Base-by-base conservation (phyloP, 2,888 invertebrate genomes). In the Phrixothrix hirtus region DNA sequence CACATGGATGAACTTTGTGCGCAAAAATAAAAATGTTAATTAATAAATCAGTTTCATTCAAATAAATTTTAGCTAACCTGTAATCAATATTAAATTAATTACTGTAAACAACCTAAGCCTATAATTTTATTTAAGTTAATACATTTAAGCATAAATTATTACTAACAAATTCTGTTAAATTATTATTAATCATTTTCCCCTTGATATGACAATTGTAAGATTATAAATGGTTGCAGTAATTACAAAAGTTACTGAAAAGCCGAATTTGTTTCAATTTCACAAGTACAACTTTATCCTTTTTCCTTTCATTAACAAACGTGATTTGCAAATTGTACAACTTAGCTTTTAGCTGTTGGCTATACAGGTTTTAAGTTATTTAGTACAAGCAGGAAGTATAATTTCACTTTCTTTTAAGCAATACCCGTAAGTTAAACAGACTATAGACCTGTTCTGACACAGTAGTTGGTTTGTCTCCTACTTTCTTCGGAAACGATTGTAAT, bases 381-480 rank as follows among this genome's bases (percentile, higher is more conserved):
- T 51, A 29, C 51, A 41, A 51, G 29, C 45, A 51, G 51, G 51
- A 51, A 51, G 44, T 46, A 51, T 38, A 51, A 51, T 45, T 51
- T 51, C 51, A 51, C 51, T 51, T 51, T 51, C 45, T 41, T 51
- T 51, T 39, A 51, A 45, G 39, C 45, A 41, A 44, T 45, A 37
- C 34, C 17, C 14, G 11, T 26, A 32, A 29, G 29, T 37, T 38
- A 43, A 44, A 38, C 37, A 50, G 30, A 21, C 36, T 29, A 29
- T 38, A 26, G 36, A 45, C 45, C 35, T 36, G 44, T 36, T 45
- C 14, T 66, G 63, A 64, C 64, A 64, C 59, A 65, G 57, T 65
- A 59, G 58, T 60, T 57, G 62, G 60, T 59, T 56, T 63, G 47
- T 63, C 63, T 62, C 60, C 59, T 61, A 61, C 62, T 63, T 63